Evolutionary conservation across 2,797 vertebrate genomes (phyloP).

Genomic region (Brotula barbata): DNA sequence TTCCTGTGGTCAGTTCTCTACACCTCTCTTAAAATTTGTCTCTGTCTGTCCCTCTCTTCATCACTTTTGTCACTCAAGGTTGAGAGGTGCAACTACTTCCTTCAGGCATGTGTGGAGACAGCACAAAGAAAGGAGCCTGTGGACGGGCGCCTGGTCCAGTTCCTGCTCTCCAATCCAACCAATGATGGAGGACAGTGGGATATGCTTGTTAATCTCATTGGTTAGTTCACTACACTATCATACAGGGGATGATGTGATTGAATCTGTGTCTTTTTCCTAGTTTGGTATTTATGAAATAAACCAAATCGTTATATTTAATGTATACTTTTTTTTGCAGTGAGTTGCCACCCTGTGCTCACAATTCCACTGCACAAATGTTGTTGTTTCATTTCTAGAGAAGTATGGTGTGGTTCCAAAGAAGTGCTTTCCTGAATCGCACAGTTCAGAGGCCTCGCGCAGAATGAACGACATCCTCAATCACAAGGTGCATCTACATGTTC

Average conservation of each 20-base stretch:
- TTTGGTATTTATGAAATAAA: too few relatives aligned
- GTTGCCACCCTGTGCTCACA: too few relatives aligned
- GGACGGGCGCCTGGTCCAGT: constrained; percentile 92
- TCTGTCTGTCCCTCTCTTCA: neutral
- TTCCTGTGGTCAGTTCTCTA: too few relatives aligned
- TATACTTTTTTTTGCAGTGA: too few relatives aligned
- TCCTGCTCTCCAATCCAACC: constrained; percentile 90
- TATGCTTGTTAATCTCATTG: constrained; percentile 97
- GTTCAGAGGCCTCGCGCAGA: constrained; percentile 92
- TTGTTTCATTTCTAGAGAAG: constrained; percentile 82
- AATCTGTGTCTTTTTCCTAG: neutral
- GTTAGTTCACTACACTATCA: constrained; percentile 73
- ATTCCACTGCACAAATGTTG: too few relatives aligned
- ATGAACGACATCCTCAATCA: constrained; percentile 99
- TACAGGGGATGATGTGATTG: neutral
- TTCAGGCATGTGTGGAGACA: constrained; percentile 92
- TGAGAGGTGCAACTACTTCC: constrained; percentile 94
- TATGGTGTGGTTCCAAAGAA: constrained; percentile 97
- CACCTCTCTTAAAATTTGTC: too few relatives aligned
- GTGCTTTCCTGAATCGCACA: constrained; percentile 94
- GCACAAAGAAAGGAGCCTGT: constrained; percentile 91
- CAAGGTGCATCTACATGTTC: constrained; percentile 81
- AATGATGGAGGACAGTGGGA: constrained; percentile 99
- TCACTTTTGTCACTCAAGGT: constrained; percentile 75
- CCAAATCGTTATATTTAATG: too few relatives aligned